Base-by-base conservation (phyloP, 2,888 invertebrate genomes). In the Germaria angustata region DNA sequence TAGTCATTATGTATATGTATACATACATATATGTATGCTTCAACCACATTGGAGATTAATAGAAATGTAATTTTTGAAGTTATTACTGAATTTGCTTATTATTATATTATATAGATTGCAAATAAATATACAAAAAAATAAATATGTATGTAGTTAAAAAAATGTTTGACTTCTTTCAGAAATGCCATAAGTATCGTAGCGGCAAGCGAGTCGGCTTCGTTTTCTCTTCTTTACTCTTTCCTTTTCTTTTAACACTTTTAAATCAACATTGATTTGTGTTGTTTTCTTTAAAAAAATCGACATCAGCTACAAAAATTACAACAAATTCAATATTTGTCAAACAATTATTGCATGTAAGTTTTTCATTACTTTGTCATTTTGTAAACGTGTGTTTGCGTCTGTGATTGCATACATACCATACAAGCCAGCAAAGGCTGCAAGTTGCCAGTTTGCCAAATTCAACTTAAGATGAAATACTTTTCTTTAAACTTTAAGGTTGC, bases 281-380 rank as follows among this genome's bases (percentile, higher is more conserved):
- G 55, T 61, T 69, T 17, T 75, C 28, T 46, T 34, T 34, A 41
- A 32, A 20, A 46, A 15, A 46, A 28, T 39, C 46, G 36, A 65
- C 36, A 53, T 9, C 61, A 63, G 24, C 55, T 24, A 55, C 63
- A 69, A 55, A 61, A 61, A 55, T 44, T 55, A 59, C 72, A 69
- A 73, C 75, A 79, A 75, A 71, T 44, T 75, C 65, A 79, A 82
- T 82, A 82, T 79, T 82, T 82, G 82, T 75, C 69, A 79, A 78
- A 75, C 78, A 82, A 79, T 82, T 79, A 75, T 66, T 78, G 69
- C 82, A 78, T 75, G 75, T 82, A 75, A 44, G 28, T 72, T 66
- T 49, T 71, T n/a, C 61, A 51, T 72, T 76, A 51, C 57, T 71
- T 32, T 15, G 20, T 44, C 22, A 28, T 28, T 3, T 28, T 22